Base-by-base conservation (phyloP, 2,888 invertebrate species). In the Cheilosia variabilis region DNA sequence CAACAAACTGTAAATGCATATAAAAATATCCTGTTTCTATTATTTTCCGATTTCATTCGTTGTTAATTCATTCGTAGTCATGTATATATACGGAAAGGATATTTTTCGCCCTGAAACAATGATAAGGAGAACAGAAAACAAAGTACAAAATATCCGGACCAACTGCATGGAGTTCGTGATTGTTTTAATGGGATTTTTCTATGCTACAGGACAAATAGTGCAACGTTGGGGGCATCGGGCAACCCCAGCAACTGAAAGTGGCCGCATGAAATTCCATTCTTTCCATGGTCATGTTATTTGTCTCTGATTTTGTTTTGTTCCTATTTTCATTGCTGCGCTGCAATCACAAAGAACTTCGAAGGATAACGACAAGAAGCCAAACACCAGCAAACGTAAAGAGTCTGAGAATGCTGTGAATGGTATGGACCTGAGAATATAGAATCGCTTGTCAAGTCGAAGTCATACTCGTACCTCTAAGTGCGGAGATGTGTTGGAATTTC, bases 341-440 rank as follows among this genome's bases (percentile, higher is more conserved):
- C 50, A 60, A 68, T 76, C 66, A 76, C 60, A 68, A 60, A 60
- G n/a, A 68, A 34, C 50, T 5, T 76, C 65, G 31, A 60, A 53
- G 68, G 52, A 66, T 68, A 68, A 76, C 60, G 76, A 68, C 66
- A 66, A 68, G 58, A 60, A 60, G 68, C 66, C 68, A 53, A 68
- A 66, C 76, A 76, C 60, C 43, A 76, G 52, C 58, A 60, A 68
- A 60, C 68, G 58, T 76, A 76, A 76, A 76, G 45, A 62, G 68
- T 55, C 57, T 10, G 57, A 60, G 77, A 77, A 68, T 77, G 60
- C 31, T 43, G 19, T 43, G 27, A 45, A 45, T 47, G 68, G 68
- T 37, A 43, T 76, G 68, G 60, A 58, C 65, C 58, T 31, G 55
- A 6, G 41, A 50, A 58, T 58, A 52, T 27, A 6, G 58, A 58